Evolutionary conservation across 2,888 invertebrate species (phyloP).

Genomic region (Lissocephala sabroskyi): DNA sequence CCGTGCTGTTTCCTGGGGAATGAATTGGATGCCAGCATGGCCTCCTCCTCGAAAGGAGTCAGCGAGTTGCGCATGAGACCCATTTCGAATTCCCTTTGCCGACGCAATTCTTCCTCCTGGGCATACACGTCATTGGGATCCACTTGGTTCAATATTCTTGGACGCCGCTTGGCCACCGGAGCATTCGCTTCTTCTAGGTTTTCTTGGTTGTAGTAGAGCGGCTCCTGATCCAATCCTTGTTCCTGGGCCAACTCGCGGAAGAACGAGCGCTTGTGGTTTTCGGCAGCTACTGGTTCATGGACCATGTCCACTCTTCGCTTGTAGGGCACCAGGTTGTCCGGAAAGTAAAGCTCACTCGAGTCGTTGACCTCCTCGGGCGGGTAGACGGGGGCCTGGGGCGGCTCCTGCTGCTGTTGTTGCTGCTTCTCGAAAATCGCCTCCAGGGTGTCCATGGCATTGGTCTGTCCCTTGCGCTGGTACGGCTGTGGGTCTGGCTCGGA

Average conservation of each 20-base stretch:
- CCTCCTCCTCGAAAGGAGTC: slow-evolving; percentile 65
- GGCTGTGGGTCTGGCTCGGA: slow-evolving; percentile 69
- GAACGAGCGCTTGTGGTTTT: slow-evolving; percentile 42
- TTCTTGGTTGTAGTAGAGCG: slow-evolving; percentile 20
- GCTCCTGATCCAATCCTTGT: slow-evolving; percentile 42
- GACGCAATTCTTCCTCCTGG: slow-evolving; percentile 31
- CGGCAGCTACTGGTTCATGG: neutral
- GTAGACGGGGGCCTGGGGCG: slow-evolving; percentile 31
- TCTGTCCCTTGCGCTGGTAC: slow-evolving; percentile 49
- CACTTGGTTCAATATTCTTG: slow-evolving; percentile 11
- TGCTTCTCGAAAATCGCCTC: slow-evolving; percentile 46
- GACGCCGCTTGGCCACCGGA: slow-evolving; percentile 33
- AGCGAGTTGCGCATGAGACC: slow-evolving; percentile 56
- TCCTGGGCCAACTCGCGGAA: slow-evolving; percentile 63
- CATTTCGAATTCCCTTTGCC: slow-evolving; percentile 38
- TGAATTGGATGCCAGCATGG: slow-evolving; percentile 66
- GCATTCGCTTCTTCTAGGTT: slow-evolving; percentile 19
- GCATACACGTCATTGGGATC: slow-evolving; percentile 13
- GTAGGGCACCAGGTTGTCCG: slow-evolving; percentile 51
- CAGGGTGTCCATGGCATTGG: slow-evolving; percentile 45
- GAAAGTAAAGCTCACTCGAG: slow-evolving; percentile 63
- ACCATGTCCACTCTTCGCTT: slow-evolving; percentile 59
- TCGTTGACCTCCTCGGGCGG: slow-evolving; percentile 54
- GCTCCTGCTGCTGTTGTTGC: slow-evolving; percentile 25
- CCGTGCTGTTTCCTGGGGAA: slow-evolving; percentile 43